These are phyloP conservation scores for Ramphastos sulfuratus DNA, from an alignment of 2,113 vertebrate species.

Conservation along the genomic window DNA sequence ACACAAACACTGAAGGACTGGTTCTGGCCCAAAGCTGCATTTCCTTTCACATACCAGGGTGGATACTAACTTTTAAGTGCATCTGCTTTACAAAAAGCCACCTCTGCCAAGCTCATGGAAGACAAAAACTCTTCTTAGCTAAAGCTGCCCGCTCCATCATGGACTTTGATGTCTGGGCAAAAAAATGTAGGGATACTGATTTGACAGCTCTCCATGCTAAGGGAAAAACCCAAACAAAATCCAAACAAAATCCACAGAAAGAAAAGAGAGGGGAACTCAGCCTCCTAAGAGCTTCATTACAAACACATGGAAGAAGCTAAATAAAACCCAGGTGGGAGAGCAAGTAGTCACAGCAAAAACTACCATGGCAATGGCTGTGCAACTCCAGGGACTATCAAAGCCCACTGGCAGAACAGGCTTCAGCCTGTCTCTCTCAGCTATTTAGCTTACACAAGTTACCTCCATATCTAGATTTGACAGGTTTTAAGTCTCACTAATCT, in stretches of 20 bases:
- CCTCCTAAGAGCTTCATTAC: not conserved
- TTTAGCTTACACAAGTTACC: fast-evolving
- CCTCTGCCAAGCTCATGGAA: not conserved
- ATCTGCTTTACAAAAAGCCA: not conserved
- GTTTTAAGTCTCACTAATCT: fast-evolving
- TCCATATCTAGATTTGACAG: too few relatives aligned
- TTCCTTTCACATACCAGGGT: not conserved
- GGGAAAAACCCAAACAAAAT: not conserved
- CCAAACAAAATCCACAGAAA: not conserved
- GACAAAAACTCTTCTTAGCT: not conserved
- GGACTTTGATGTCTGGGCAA: not conserved
- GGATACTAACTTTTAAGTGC: not conserved
- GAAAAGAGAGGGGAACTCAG: not conserved
- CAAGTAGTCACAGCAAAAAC: not conserved
- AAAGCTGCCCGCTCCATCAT: not conserved
- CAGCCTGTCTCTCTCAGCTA: not conserved
- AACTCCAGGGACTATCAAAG: not conserved
- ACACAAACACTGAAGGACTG: not conserved
- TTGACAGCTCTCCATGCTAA: not conserved
- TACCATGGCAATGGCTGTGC: not conserved
- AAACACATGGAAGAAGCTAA: not conserved
- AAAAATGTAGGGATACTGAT: not conserved
- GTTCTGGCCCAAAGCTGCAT: not conserved
- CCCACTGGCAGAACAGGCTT: not conserved
- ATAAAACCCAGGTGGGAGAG: not conserved